Base-by-base conservation (phyloP, 2,113 vertebrate species). In the Neolamprologus modestus region DNA sequence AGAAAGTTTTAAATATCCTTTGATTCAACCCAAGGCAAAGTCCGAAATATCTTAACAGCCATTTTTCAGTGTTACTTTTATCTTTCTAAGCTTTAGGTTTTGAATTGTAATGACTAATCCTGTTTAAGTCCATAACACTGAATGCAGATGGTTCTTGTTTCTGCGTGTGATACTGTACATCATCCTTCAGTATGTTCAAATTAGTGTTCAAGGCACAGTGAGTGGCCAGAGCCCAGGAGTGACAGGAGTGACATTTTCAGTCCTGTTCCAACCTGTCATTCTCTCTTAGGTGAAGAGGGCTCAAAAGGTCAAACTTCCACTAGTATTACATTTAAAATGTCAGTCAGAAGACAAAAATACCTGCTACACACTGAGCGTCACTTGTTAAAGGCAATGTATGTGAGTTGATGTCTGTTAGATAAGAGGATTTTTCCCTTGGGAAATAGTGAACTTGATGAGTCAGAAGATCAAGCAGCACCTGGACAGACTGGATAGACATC, bases 291-390 rank as follows among this genome's bases (percentile, higher is more conserved):
- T 90, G 78, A 83, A 76, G 87, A 87, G 66, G 87, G 42, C 81
- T 85, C 52, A 87, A 80, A 94, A 93, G 90, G 92, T 92, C 92
- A 92, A 89, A 78, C 89, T 92, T 92, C 76, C 94, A 94, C 83
- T 79, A 83, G 52, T 14, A n/a, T 82, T 94, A 45, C 24, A 88
- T 82, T 92, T 84, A 93, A 73, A 88, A 87, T 86, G 84, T 86
- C 68, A 82, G 71, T 5, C 19, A 68, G 40, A 59, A 66, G 82
- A 47, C 45, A 78, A 79, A 83, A 82, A 90, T n/a, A 91, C 73
- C 85, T 54, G 83, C 84, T 61, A 40, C 89, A 81, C 79, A 86
- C 84, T 89, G 87, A 83, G 86, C 81, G 17, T 8, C 6, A 57
- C 45, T 76, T 28, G 24, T 57, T 68, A 89, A 61, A 83, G 52